Evolutionary conservation across 35 echinoderm and acorn worm genomes (phyloP), one percentile per base, ranked within the genome.

Genomic region (Holothuria glaberrima): DNA sequence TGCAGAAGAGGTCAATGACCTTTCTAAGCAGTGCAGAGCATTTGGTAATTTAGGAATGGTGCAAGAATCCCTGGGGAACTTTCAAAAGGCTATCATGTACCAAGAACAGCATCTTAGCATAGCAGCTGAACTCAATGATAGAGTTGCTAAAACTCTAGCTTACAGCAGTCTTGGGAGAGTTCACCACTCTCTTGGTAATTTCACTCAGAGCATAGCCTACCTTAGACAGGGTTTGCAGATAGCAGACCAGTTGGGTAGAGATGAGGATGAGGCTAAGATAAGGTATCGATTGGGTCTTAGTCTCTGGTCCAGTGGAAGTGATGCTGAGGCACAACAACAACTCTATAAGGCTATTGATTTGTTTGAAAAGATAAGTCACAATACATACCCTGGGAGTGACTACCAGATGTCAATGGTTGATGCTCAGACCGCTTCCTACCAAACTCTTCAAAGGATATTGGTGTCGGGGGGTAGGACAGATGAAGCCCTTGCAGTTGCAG

Each of bases 41-140:
- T 99, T 95, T 93, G 97, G 97, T 30, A 99, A 99, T 58, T 48
- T 99, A 30, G 97, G 97, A 22, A 93, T 93, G 52, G 94, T 94
- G n/a, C 91, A 99, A 57, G 97, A 99, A 58, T 95, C 94, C n/a
- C 83, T 99, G 20, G 97, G 97, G 20, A 93, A 95, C 59, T 99
- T 92, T 83, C 93, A 99, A 70, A 94, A 95, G 69, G 97, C 97
- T 31, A 95, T 99, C 26, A 95, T 99, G 84, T 99, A 99, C 68
- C 97, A 99, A 63, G 97, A 99, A 80, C 97, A 99, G 46, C 97
- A 99, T 82, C 85, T 99, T 22, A 99, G 97, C 59, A 99, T 99
- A 17, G 97, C 97, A 21, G 97, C 97, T 6, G 93, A 99, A 59
- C 82, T 99, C 10, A 99, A 99, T 62, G 97, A 99, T 66, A 79